These are phyloP conservation scores for Flabesymbios commensalis DNA, from an alignment of 2,888 invertebrate genomes.

Conservation along the genomic window DNA sequence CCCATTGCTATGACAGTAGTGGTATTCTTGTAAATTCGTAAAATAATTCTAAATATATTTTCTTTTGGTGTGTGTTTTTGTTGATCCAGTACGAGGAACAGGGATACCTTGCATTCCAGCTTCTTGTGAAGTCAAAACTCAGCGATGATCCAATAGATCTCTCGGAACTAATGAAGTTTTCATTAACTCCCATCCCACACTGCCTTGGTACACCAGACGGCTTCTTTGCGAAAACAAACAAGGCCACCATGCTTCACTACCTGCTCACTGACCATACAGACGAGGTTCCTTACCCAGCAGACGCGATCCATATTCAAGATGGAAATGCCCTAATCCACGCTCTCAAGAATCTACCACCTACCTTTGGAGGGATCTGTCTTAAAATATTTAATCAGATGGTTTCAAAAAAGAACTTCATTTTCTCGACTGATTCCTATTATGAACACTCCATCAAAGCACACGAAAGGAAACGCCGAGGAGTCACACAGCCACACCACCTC, in stretches of 20 bases:
- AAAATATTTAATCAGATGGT: neutral
- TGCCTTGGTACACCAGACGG: slow-evolving; percentile 11
- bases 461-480: neutral
- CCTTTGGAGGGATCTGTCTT: neutral
- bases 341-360: slow-evolving; percentile 5
- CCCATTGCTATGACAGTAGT: too few relatives aligned
- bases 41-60: too few relatives aligned
- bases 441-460: neutral
- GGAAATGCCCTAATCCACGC: slow-evolving; percentile 16
- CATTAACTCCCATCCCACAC: neutral
- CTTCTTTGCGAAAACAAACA: slow-evolving; percentile 3
- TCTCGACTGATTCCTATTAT: neutral
- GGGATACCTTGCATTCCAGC: slow-evolving; percentile 2
- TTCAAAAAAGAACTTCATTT: neutral
- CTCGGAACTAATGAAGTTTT: neutral
- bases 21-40: too few relatives aligned
- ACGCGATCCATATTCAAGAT: slow-evolving; percentile 15
- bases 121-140: slow-evolving; percentile 2
- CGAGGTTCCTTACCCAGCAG: slow-evolving; percentile 3
- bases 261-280: slow-evolving; percentile 10
- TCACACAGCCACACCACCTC: neutral
- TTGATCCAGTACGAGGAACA: slow-evolving; percentile 11
- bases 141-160: neutral
- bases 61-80: neutral
- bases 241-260: slow-evolving; percentile 31